Conservation (phyloP, 2,113 vertebrate genomes). For the Phaethon lepturus region DNA sequence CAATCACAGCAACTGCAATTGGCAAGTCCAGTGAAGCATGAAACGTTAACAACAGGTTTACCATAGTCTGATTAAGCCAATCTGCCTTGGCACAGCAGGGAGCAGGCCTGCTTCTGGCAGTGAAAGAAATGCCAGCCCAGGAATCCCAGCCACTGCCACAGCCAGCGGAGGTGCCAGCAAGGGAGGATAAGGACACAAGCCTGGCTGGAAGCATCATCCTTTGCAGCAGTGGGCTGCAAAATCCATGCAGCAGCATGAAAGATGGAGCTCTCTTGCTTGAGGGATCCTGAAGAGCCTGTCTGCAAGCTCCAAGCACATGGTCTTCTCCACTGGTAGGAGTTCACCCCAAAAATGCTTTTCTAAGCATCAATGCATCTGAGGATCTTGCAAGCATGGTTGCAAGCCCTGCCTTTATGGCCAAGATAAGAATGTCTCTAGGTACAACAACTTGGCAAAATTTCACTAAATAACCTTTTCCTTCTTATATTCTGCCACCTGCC, state of each 20-base stretch:
- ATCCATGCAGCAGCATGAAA: not conserved
- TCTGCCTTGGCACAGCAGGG: not conserved
- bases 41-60: conserved; percentile 16
- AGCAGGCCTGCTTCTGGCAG: not conserved
- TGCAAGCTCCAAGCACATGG: not conserved
- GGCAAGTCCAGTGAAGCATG: not conserved
- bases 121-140: not conserved
- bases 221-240: not conserved
- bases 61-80: not conserved
- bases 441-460: not conserved
- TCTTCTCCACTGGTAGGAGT: not conserved
- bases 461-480: not conserved
- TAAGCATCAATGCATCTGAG: not conserved
- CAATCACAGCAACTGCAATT: not conserved
- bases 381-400: not conserved
- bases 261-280: not conserved
- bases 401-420: not conserved
- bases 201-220: not conserved
- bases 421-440: not conserved
- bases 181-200: not conserved
- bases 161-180: not conserved
- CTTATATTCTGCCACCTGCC: not conserved
- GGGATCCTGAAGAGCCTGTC: not conserved
- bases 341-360: not conserved
- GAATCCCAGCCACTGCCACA: not conserved